Evolutionary conservation across 2,113 vertebrate species (phyloP), one percentile per base, ranked within the genome.

Genomic region (Aphelocoma coerulescens): DNA sequence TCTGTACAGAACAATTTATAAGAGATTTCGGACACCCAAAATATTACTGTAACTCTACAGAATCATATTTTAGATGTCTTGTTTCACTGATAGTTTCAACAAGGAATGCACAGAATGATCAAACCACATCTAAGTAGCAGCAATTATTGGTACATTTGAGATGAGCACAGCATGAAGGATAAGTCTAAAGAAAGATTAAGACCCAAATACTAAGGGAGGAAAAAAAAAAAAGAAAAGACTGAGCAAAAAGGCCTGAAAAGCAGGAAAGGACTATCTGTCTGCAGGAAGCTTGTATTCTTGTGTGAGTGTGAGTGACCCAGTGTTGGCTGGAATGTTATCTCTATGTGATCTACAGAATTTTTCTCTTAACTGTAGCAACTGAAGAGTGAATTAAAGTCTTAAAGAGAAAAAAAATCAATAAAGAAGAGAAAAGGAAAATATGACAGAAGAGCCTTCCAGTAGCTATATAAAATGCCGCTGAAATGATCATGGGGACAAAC

Each of bases 111-210:
- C 96, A 97, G 91, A 97, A 97, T 96, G 96, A 97, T 96, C 96
- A 97, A 97, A 96, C 92, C 69, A 83, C 96, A 95, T 97, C 91
- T 95, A 98, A 96, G 94, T 95, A 94, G 95, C 83, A 94, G 97
- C 97, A 98, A 98, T 98, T 98, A 98, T 98, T 97, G 97, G 96
- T 97, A 97, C 95, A 96, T 97, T 98, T 98, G 96, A 97, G 97
- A 97, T 97, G 96, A 97, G 92, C 97, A 98, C 97, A 98, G 97
- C 86, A 0, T 96, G 98, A 97, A 97, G 93, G 94, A 89, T 96
- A 97, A 98, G 75, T 96, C 95, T 97, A 96, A 97, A 97, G 97
- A 94, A 98, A 98, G 96, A 98, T 97, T 98, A 97, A 97, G 97
- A 97, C 93, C 93, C 96, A 97, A 97, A 98, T 97, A 97, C 94